Conservation (phyloP, 2,797 vertebrate species). For the Catostomus latipinnis region DNA sequence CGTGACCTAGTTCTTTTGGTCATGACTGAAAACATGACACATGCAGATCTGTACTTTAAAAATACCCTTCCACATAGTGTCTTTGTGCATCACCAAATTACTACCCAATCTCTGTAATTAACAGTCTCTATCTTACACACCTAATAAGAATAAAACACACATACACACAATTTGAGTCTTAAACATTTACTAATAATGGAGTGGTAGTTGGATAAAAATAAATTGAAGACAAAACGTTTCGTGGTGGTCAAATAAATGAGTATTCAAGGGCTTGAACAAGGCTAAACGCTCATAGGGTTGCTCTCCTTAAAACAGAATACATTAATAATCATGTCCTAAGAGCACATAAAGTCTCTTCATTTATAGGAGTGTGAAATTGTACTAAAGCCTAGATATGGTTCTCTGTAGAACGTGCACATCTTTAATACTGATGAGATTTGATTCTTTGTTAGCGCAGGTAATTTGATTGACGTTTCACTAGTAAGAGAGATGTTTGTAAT, state of each 20-base stretch:
- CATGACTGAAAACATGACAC: too few species aligned
- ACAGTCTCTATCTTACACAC: too few species aligned
- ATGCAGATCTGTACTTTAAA: neutral
- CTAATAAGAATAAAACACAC: neutral
- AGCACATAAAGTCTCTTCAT: neutral
- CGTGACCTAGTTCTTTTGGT: too few species aligned
- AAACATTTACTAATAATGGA: constrained; percentile 30
- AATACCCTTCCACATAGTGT: neutral
- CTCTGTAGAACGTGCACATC: neutral
- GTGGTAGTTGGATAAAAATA: neutral
- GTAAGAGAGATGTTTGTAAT: neutral
- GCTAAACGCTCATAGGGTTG: neutral
- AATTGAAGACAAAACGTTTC: neutral
- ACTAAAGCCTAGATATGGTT: constrained; percentile 11
- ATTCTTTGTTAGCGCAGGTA: neutral
- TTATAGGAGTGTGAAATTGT: neutral
- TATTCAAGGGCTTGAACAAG: neutral
- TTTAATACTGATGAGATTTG: neutral
- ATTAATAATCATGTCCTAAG: neutral
- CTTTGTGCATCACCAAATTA: neutral
- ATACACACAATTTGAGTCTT: constrained; percentile 1
- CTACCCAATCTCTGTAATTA: too few species aligned
- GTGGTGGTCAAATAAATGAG: constrained; percentile 11
- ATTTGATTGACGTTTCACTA: neutral
- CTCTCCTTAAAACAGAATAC: neutral